A percentile compares a stretch with the other conserved stretches of the same genome.
Conservation (phyloP, 2,797 vertebrate species). For the Lemur catta region DNA sequence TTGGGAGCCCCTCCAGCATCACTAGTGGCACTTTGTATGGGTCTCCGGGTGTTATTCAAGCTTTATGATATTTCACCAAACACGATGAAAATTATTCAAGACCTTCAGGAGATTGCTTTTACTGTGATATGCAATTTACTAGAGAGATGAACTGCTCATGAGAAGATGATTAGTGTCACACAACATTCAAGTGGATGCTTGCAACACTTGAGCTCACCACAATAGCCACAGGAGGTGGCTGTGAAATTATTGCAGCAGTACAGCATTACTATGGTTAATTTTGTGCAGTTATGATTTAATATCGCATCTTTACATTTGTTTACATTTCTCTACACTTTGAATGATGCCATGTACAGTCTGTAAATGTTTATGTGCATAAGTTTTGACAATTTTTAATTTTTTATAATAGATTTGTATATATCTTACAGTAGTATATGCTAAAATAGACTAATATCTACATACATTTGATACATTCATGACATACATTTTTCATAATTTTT, state of each 20-base stretch:
- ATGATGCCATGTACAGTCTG: not conserved
- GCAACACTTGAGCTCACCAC: not conserved
- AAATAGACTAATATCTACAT: not conserved
- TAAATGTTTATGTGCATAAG: not conserved
- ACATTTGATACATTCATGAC: not conserved
- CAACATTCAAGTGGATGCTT: not conserved
- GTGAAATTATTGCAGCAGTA: not conserved
- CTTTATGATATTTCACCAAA: not conserved
- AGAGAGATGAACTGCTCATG: not conserved
- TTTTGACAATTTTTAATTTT: not conserved
- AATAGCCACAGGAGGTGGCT: not conserved
- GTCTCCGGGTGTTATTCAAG: not conserved
- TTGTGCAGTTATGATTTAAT: not conserved
- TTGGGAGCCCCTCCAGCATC: not conserved
- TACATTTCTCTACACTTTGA: not conserved
- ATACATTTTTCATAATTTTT: not conserved
- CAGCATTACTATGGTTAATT: not conserved
- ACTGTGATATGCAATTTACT: not conserved
- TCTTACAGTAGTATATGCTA: not conserved
- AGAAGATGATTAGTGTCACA: not conserved
- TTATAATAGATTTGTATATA: not conserved
- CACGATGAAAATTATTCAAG: not conserved
- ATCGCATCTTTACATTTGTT: not conserved
- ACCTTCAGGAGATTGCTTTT: not conserved
- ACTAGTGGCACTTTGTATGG: not conserved